Evolutionary conservation across 2,888 invertebrate species (phyloP), one percentile per base, ranked within the genome.

Genomic region (Taphrorychus bicolor): DNA sequence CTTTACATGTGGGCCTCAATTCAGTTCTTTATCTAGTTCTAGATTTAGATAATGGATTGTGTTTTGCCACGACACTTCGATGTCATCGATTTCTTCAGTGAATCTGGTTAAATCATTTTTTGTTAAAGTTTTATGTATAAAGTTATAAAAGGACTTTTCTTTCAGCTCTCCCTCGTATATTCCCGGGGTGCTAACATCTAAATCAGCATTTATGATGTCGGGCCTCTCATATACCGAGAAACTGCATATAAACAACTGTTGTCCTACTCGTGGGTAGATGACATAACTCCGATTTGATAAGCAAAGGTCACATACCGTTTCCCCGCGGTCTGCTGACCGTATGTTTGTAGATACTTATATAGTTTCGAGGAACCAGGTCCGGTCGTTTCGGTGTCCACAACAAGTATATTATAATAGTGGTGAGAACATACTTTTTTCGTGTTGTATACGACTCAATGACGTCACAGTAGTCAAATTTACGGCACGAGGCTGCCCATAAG

Each of bases 381-480:
- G 32, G 32, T 32, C 32, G 32, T 5, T 32, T 9, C 17, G 48
- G n/a, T 7, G 48, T 3, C 48, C 14, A 48, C n/a, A n/a, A n/a
- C n/a, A n/a, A n/a, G n/a, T n/a, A 14, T 9, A 40, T 40, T 9
- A 14, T 40, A 1, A 14, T n/a, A n/a, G n/a, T 3, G 32, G 32
- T 32, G 32, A 32, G 32, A 32, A 32, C 32, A 32, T n/a, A n/a
- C n/a, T n/a, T n/a, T n/a, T n/a, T n/a, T n/a, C n/a, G n/a, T n/a
- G n/a, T n/a, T n/a, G n/a, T n/a, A n/a, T n/a, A n/a, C n/a, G n/a
- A n/a, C n/a, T n/a, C n/a, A n/a, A n/a, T n/a, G n/a, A n/a, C n/a
- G n/a, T n/a, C n/a, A n/a, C n/a, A n/a, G n/a, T n/a, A n/a, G 32
- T 32, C 32, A 23, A 64, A 11, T 64, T 64, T 64, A 64, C 24